phyloP scores from a whole-genome alignment of 1,140 invertebrate species.

The Drosophila arawakana region DNA sequence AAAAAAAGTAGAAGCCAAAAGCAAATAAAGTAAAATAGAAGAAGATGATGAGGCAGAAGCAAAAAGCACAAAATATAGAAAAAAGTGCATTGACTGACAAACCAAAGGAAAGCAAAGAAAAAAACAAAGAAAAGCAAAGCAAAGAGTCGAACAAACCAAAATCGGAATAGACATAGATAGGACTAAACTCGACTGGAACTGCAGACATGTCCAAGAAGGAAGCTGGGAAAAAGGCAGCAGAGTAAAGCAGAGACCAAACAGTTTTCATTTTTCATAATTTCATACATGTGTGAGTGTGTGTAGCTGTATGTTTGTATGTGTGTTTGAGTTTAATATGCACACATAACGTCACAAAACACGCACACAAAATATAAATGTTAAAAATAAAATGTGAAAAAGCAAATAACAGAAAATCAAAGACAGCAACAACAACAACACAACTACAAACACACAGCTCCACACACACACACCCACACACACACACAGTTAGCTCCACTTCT shows the following conservation, averaged over 20 bases:
- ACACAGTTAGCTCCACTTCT: slow-evolving; percentile 14
- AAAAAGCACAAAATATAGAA: slow-evolving; percentile 32
- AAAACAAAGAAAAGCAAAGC: slow-evolving; percentile 37
- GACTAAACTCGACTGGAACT: slow-evolving; percentile 35
- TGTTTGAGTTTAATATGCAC: slow-evolving; percentile 41
- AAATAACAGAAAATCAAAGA: slow-evolving; percentile 80
- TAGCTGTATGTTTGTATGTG: slow-evolving; percentile 28
- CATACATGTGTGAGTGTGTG: slow-evolving; percentile 35
- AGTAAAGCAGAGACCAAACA: slow-evolving; percentile 6
- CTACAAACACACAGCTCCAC: slow-evolving; percentile 15
- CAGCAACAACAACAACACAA: slow-evolving; percentile 55
- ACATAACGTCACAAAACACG: slow-evolving; percentile 64
- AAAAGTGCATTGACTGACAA: slow-evolving; percentile 28
- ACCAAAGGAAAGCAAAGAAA: neutral
- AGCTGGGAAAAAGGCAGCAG: slow-evolving; percentile 8
- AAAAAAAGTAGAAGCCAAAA: slow-evolving; percentile 23
- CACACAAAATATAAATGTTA: slow-evolving; percentile 82
- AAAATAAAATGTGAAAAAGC: slow-evolving; percentile 83
- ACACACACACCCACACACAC: slow-evolving; percentile 18
- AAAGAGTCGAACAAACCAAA: slow-evolving; percentile 21
- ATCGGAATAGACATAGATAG: slow-evolving; percentile 38
- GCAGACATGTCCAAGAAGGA: slow-evolving; percentile 70
- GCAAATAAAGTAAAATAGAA: slow-evolving; percentile 40
- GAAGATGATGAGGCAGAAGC: slow-evolving; percentile 18
- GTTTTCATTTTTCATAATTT: slow-evolving; percentile 80